Percentiles rank a stretch among this genome's conserved stretches.
Evolutionary conservation across 2,888 invertebrate species (phyloP).

Genomic region (Ptychoptera albimana): DNA sequence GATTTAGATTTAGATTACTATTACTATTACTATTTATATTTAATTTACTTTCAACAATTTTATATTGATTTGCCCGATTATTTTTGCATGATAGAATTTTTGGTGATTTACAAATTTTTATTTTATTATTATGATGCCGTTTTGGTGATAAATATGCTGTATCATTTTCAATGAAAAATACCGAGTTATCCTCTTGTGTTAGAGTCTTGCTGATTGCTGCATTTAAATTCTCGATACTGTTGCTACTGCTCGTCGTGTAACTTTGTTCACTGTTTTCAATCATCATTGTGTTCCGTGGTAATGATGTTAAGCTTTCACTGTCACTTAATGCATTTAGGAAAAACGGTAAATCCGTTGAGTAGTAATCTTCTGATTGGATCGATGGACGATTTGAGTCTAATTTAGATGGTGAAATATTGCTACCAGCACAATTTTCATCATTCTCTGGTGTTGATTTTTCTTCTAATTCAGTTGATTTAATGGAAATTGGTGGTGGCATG

Average conservation of each 20-base stretch:
- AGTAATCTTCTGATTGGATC: background rate
- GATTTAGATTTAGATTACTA: background rate
- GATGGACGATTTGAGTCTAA: background rate
- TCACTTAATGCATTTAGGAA: background rate
- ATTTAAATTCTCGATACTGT: no score
- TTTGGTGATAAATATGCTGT: slow-evolving; percentile 13
- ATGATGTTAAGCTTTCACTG: background rate
- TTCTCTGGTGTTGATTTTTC: background rate
- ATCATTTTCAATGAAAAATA: slow-evolving; percentile 22
- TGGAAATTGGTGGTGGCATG: slow-evolving; percentile 12
- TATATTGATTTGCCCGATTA: no score
- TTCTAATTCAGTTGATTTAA: background rate
- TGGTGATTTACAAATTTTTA: slow-evolving; percentile 7
- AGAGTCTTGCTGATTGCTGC: no score
- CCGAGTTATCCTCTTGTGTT: background rate
- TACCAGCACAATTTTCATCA: background rate
- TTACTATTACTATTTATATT: background rate
- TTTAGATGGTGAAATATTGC: background rate
- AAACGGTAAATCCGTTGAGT: slow-evolving; percentile 1
- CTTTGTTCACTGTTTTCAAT: no score
- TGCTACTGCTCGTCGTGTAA: no score
- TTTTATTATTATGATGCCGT: slow-evolving; percentile 1
- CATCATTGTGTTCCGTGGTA: background rate
- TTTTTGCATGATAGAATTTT: slow-evolving; percentile 7
- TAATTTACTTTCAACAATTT: background rate